Conservation (phyloP, 2,797 vertebrate genomes). For the Chaunax sp. region DNA sequence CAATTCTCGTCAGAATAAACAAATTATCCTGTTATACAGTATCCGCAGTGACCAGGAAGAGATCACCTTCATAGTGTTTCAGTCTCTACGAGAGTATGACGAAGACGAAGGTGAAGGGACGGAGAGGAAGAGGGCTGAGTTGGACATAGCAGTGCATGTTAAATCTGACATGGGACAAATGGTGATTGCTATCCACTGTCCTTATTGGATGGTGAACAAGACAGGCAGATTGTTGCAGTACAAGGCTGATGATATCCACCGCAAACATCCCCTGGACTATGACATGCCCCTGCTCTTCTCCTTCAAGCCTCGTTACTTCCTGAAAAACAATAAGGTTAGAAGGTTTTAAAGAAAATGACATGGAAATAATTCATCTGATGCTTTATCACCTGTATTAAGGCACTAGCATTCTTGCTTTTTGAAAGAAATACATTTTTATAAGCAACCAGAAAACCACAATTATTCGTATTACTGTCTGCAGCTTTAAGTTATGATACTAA, state of each 20-base stretch:
- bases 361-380: neutral
- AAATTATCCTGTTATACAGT: constrained; percentile 30
- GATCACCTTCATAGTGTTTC: constrained; percentile 92
- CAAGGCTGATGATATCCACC: constrained; percentile 97
- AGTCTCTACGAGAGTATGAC: constrained; percentile 83
- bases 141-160: constrained; percentile 93
- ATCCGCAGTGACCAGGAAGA: constrained; percentile 88
- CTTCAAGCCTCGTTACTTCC: constrained; percentile 95
- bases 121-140: constrained; percentile 84
- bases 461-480: too few relatives aligned
- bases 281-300: constrained; percentile 96
- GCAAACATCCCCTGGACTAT: constrained; percentile 94
- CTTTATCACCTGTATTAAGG: neutral
- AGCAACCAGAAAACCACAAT: too few relatives aligned
- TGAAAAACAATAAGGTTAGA: constrained; percentile 95
- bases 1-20: neutral
- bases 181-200: constrained; percentile 90
- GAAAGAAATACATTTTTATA: neutral
- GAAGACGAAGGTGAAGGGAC: constrained; percentile 81
- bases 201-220: constrained; percentile 99
- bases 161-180: constrained; percentile 89
- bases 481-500: too few relatives aligned
- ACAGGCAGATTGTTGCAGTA: constrained; percentile 94
- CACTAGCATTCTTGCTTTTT: neutral
- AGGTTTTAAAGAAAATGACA: neutral